These are phyloP conservation scores for Orussus abietinus DNA, from an alignment of 1,140 invertebrate species.

Conservation along the genomic window DNA sequence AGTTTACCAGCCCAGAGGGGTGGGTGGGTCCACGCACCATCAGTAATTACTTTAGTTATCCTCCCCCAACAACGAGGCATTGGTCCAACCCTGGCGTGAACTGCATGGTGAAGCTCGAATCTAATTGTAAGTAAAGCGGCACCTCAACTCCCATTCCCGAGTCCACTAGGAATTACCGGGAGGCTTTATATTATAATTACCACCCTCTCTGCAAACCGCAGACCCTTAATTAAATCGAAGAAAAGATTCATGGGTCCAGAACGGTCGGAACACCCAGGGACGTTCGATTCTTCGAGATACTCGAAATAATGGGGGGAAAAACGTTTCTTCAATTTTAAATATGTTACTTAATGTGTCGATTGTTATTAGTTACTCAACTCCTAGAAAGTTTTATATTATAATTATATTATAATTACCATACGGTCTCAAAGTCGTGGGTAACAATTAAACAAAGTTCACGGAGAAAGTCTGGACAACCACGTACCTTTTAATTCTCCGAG, in stretches of 20 bases:
- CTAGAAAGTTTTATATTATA: too few relatives aligned
- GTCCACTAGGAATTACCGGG: too few relatives aligned
- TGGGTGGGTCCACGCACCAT: conserved; percentile 28
- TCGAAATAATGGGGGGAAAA: conserved; percentile 1
- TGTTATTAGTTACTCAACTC: too few relatives aligned
- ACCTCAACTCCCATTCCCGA: conserved; percentile 14
- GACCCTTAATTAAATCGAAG: conserved; percentile 35
- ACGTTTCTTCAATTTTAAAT: too few relatives aligned
- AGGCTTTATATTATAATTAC: conserved; percentile 32
- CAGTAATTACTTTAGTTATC: conserved; percentile 43
- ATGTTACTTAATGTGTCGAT: too few relatives aligned
- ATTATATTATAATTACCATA: too few relatives aligned
- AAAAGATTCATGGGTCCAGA: conserved; percentile 30
- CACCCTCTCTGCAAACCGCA: conserved; percentile 28
- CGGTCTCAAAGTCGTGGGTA: too few relatives aligned
- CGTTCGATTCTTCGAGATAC: too few relatives aligned
- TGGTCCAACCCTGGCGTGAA: conserved; percentile 33
- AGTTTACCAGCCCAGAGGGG: too few relatives aligned
- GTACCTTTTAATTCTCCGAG: too few relatives aligned
- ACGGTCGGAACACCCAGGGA: not conserved
- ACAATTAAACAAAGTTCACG: too few relatives aligned
- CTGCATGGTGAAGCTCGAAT: conserved; percentile 34
- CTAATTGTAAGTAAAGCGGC: conserved; percentile 22
- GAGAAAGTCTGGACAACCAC: too few relatives aligned
- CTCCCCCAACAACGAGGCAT: conserved; percentile 28